Evolutionary conservation across 2,113 vertebrate species (phyloP), one percentile per base, ranked within the genome.

Genomic region (Pica pica): DNA sequence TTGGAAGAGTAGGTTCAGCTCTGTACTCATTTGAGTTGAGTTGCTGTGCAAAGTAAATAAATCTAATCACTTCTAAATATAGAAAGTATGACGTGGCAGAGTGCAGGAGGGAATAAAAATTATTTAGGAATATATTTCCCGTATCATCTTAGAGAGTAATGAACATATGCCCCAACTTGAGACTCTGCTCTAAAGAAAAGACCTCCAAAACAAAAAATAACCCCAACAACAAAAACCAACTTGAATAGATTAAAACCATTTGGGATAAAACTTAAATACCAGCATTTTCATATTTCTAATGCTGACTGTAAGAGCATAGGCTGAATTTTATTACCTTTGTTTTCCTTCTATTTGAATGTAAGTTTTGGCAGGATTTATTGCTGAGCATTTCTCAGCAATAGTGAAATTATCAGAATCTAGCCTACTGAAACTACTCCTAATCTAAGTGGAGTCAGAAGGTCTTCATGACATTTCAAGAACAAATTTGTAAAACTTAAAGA

Each of bases 21-120:
- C 81, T 83, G 50, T 70, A 67, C 16, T 93, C 10, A 6, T 95
- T 90, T 93, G 47, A 46, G 42, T 87, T 42, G 52, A 78, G 81
- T 37, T 95, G 50, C 57, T 86, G 37, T 89, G 61, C 52, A 78
- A 93, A 80, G 63, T 88, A 93, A 96, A 94, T 93, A 96, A 95
- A 94, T 71, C 24, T 93, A 95, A 95, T 91, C 47, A 77, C 55
- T 44, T 86, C 85, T 86, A 96, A 93, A 93, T 73, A 91, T 55
- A 95, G 90, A 27, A 70, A 50, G 12, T 52, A 13, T 42, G 59
- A 77, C 82, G 52, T 39, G 27, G 11, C 69, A 46, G 42, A 87
- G 46, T 75, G 41, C 35, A 63, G 8, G 33, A 74, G 11, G 19
- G 87, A 95, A 92, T 31, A 83, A 28, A 92, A 92, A 53, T 35